A percentile compares a stretch with the other conserved stretches of the same genome.
Conservation (phyloP, 1,140 invertebrate genomes). For the Tribolium madens region DNA sequence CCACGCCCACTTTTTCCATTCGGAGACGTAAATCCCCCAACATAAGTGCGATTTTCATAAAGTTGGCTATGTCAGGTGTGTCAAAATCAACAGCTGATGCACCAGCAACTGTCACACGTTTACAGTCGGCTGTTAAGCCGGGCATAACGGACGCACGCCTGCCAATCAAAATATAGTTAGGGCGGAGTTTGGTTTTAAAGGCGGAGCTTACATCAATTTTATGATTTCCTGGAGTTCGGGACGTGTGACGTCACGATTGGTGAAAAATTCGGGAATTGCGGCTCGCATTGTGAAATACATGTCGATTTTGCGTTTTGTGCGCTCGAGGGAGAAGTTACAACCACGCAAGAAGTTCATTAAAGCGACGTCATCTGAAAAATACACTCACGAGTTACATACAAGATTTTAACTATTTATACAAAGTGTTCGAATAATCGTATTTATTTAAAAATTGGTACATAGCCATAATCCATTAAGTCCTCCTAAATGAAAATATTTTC, state of each 20-base stretch:
- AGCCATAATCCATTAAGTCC: no score
- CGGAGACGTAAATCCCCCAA: constrained; percentile 79
- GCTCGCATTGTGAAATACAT: constrained; percentile 84
- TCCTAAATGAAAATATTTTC: no score
- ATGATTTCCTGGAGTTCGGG: constrained; percentile 79
- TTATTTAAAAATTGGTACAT: no score
- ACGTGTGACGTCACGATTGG: constrained; percentile 77
- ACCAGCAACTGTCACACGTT: constrained; percentile 76
- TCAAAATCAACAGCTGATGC: constrained; percentile 64
- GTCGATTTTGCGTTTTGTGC: constrained; percentile 85
- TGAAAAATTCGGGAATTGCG: constrained; percentile 86
- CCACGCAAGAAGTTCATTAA: constrained; percentile 83
- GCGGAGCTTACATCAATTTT: constrained; percentile 74
- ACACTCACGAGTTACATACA: no score
- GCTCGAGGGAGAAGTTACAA: constrained; percentile 86
- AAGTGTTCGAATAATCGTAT: no score
- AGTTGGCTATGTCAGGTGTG: constrained; percentile 72
- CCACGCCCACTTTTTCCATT: constrained; percentile 80
- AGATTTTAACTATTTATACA: no score
- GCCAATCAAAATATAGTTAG: not conserved
- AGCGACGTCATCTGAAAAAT: constrained; percentile 75
- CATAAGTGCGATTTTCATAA: constrained; percentile 82
- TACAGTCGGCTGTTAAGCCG: constrained; percentile 77
- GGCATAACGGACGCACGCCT: constrained; percentile 69
- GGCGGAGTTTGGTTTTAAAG: not conserved